Evolutionary conservation across 2,113 vertebrate species (phyloP), one percentile per base, ranked within the genome.

Genomic region (Chaetodon trifascialis): DNA sequence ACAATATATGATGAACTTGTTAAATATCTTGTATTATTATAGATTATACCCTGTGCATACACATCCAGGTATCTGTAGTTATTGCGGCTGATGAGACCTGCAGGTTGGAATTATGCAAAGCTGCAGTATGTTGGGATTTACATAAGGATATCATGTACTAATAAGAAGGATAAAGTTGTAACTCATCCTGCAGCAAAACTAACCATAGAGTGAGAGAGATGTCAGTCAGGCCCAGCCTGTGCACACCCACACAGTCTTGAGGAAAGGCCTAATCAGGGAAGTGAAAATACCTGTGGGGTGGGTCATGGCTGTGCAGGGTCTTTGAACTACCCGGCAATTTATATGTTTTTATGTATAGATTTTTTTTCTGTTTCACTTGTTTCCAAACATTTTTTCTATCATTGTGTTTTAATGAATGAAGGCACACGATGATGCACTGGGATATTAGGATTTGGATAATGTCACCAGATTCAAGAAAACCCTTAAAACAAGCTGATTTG

Each of bases 151-250:
- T 49, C 23, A 4, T 8, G 25, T 8, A 73, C 70, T 38, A 12
- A 64, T 64, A 12, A 21, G n/a, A 30, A 42, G 40, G 17, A 34
- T 25, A 7, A 72, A 56, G 52, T 19, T 51, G 59, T 1, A 15
- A 5, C 7, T 58, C 55, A 11, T 49, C 40, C 21, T 0, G 0
- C 14, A 36, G 9, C 2, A 73, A 67, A 59, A 49, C 1, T 23
- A 72, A 40, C 6, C 19, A 3, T 10, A 68, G 44, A 42, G 46
- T 5, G 25, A 38, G 19, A 64, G 30, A 14, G 47, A 5, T 54
- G 74, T 51, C 55, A 69, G 12, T 70, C 67, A 70, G 49, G 8
- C 38, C 6, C 65, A 64, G 73, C 14, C 23, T 44, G 36, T 70
- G 5, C 4, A 40, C 42, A 0, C 73, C 73, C 67, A 66, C 74